Base-by-base conservation (phyloP, 2,113 vertebrate species). In the Tetraodon nigroviridis region DNA sequence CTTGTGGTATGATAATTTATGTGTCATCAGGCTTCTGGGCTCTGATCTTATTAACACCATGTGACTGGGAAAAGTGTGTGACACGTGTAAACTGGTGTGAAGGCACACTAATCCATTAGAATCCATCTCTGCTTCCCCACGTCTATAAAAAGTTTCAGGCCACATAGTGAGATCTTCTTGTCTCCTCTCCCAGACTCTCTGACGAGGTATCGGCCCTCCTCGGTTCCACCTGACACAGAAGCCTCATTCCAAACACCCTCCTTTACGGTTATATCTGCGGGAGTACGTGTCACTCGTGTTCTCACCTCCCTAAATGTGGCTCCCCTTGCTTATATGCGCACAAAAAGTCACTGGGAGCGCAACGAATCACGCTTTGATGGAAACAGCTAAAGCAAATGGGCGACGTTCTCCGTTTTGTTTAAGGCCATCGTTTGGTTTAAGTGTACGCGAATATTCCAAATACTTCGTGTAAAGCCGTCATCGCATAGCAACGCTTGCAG, bases 181-280 rank as follows among this genome's bases (percentile, higher is more conserved):
- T 77, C 75, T 73, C 80, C 69, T 82, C 78, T 79, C 58, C 77
- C 76, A 85, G 84, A 87, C 84, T 86, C 73, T 65, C 69, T 75
- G 84, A 84, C 80, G 80, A 87, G 83, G 84, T 86, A 84, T 80
- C 80, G 79, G 83, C 75, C 80, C 72, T 78, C 72, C 81, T 81
- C 82, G 71, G 80, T 82, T 76, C 68, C 74, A 80, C 76, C 81
- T 79, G 81, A 88, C 81, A 85, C 76, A 85, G 64, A 66, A 68
- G 62, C 71, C 71, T 53, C 81, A 84, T 82, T 17, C 78, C 83
- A 32, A 75, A 76, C 84, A 79, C 79, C 76, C 60, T 77, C 60
- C 42, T 52, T 59, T 49, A 64, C 61, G 64, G 69, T 70, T 71
- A 53, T 69, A 63, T 72, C 71, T 78, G 17, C 58, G 53, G 40